Evolutionary conservation across 2,113 vertebrate genomes (phyloP), one percentile per base, ranked within the genome.

Genomic region (Python bivittatus): DNA sequence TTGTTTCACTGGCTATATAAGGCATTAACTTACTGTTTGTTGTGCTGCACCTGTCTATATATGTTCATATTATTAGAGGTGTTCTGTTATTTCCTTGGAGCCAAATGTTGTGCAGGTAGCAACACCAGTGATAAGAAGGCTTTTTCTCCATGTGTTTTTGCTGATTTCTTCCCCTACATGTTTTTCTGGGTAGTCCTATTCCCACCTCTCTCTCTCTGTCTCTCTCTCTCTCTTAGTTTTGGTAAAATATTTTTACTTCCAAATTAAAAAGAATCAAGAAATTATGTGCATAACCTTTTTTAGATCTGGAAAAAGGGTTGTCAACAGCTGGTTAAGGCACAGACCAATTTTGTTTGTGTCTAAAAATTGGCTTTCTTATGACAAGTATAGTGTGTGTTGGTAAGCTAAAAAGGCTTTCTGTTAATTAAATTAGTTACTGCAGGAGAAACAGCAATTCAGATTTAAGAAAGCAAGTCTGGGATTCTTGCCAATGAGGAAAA

Each of bases 201-300:
- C 94, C 88, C 11, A 57, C 64, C 38, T 44, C 58, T 5, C 48
- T 5, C 48, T 6, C 54, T 48, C 38, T 3, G 52, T 79, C 42
- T 83, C 23, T 1, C 56, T 61, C 27, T 85, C 23, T 94, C 95
- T 96, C 93, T 93, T 95, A 92, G 88, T 90, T 94, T 94, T 92
- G 94, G 94, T 23, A 89, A 92, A 85, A 33, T 8, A 72, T 91
- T 96, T 97, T 96, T 94, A 94, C 96, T 96, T 96, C 96, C 96
- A 96, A 96, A 93, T 93, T 96, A 94, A 90, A 88, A 96, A 94
- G 94, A 97, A 96, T 96, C 95, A 95, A 96, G 96, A 97, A 96
- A 95, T 96, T 92, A 93, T 90, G 91, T 61, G 94, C 93, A 92
- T 56, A 93, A 79, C 6, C 58, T 90, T 95, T 95, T 95, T 79